Percentiles rank a stretch among this genome's conserved stretches.
phyloP scores from a whole-genome alignment of 2,888 invertebrate genomes.

The Sceliomorpha sp. region DNA sequence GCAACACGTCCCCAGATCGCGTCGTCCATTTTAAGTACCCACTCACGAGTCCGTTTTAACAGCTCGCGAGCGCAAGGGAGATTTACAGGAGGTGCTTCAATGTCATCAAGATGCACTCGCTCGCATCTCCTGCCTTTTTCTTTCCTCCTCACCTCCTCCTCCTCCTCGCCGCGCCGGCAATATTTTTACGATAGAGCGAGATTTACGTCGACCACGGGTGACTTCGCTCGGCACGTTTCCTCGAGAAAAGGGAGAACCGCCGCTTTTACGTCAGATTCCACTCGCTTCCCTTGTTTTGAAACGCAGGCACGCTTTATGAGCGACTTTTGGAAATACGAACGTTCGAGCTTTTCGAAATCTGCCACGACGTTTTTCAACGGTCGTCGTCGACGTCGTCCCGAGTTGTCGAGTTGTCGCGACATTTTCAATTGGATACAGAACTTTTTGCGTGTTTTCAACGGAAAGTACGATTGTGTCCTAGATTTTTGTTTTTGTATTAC shows the following conservation, averaged over 20 bases:
- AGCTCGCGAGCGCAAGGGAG: slow-evolving; percentile 9
- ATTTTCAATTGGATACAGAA: no score
- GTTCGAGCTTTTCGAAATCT: slow-evolving; percentile 20
- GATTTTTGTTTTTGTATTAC: no score
- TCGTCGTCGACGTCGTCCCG: slow-evolving; percentile 20
- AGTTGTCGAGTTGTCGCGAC: slow-evolving; percentile 30
- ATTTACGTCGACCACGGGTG: slow-evolving; percentile 37
- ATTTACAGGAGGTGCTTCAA: slow-evolving; percentile 36
- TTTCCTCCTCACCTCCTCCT: no score
- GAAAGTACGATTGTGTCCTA: no score
- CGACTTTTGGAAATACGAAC: slow-evolving; percentile 27
- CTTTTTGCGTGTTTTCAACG: no score
- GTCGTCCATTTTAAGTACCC: slow-evolving; percentile 22
- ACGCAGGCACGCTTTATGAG: slow-evolving; percentile 41
- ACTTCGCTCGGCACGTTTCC: slow-evolving; percentile 10
- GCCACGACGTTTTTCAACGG: slow-evolving; percentile 25
- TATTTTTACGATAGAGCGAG: slow-evolving; percentile 25
- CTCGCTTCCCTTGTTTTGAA: slow-evolving; percentile 50
- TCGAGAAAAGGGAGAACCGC: slow-evolving; percentile 10
- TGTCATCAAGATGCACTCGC: slow-evolving; percentile 38
- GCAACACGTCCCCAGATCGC: slow-evolving; percentile 29
- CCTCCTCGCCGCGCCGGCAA: not conserved
- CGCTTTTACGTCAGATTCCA: slow-evolving; percentile 12
- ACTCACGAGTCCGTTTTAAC: slow-evolving; percentile 26
- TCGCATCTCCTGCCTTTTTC: slow-evolving; percentile 18